phyloP scores from a whole-genome alignment of 1,140 invertebrate species.

The Gryon sp. region DNA sequence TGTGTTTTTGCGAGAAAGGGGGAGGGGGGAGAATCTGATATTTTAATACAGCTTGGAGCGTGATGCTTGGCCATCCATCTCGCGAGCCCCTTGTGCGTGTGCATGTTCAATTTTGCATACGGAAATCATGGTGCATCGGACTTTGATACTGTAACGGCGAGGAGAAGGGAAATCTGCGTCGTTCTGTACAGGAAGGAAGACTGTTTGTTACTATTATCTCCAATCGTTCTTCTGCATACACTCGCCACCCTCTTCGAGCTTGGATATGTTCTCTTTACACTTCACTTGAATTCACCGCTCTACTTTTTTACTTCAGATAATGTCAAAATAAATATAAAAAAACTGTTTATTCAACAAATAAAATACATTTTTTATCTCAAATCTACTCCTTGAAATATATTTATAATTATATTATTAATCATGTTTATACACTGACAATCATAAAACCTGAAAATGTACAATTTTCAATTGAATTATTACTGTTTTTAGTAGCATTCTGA shows the following conservation, averaged over 20 bases:
- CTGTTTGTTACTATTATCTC: constrained; percentile 71
- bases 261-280: constrained; percentile 49
- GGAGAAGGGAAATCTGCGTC: constrained; percentile 46
- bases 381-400: too few relatives aligned
- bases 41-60: constrained; percentile 73
- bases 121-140: constrained; percentile 73
- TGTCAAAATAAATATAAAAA: constrained; percentile 45
- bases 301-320: constrained; percentile 38
- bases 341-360: constrained; percentile 23
- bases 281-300: constrained; percentile 35
- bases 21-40: constrained; percentile 65
- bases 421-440: too few relatives aligned
- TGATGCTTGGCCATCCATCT: constrained; percentile 75
- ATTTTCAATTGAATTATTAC: too few relatives aligned
- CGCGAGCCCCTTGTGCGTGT: constrained; percentile 68
- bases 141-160: constrained; percentile 48
- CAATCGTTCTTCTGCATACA: constrained; percentile 55
- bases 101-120: constrained; percentile 75
- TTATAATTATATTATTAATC: too few relatives aligned
- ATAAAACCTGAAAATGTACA: too few relatives aligned
- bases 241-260: constrained; percentile 47
- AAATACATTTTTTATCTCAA: too few relatives aligned
- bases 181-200: constrained; percentile 71
- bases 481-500: too few relatives aligned
- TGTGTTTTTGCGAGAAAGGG: constrained; percentile 59